Evolutionary conservation across 1,140 invertebrate genomes (phyloP).

Genomic region (Aphidius gifuensis): DNA sequence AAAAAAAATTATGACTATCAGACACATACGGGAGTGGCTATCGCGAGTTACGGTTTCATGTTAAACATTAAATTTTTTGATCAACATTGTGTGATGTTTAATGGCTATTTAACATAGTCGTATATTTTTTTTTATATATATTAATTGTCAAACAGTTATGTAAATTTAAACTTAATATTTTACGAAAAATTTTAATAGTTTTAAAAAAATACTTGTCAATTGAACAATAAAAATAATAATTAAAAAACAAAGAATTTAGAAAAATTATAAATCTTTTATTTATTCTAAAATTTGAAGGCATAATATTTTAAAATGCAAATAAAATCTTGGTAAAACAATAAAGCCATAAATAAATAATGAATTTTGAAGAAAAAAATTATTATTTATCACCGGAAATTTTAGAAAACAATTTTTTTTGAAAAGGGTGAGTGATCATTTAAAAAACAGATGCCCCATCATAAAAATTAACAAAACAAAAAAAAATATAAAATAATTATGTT

Average conservation of each 20-base stretch:
- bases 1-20: slow-evolving; percentile 6
- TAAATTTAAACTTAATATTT: no score
- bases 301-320: slow-evolving; percentile 1
- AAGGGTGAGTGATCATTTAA: neutral
- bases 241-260: slow-evolving; percentile 27
- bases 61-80: slow-evolving; percentile 46
- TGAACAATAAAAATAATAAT: no score
- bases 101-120: slow-evolving; percentile 43
- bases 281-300: no score
- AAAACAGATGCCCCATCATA: neutral
- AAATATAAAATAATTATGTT: slow-evolving; percentile 14
- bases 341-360: neutral
- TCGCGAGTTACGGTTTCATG: slow-evolving; percentile 42
- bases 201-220: no score
- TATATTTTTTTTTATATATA: slow-evolving; percentile 17
- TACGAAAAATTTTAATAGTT: no score
- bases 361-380: neutral
- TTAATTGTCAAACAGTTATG: no score
- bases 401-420: neutral
- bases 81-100: slow-evolving; percentile 34
- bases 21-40: slow-evolving; percentile 27
- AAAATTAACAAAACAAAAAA: neutral
- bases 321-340: neutral
- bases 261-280: slow-evolving; percentile 21
- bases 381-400: slow-evolving; percentile 2